These are phyloP conservation scores for Drosophila pallidifrons DNA, from an alignment of 1,140 invertebrate genomes.

Conservation along the genomic window DNA sequence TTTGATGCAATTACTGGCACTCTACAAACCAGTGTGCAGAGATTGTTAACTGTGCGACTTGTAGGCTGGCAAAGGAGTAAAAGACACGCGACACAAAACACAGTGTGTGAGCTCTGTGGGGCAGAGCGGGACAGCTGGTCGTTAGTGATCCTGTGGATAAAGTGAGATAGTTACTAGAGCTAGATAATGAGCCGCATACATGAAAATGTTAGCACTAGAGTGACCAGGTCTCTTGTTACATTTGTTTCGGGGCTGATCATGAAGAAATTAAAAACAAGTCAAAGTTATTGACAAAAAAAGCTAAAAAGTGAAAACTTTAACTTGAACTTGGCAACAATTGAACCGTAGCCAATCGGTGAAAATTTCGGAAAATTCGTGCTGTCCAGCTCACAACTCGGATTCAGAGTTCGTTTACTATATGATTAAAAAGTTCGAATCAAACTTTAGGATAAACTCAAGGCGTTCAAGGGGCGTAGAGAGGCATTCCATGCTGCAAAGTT, in stretches of 20 bases:
- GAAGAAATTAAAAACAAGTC: background rate
- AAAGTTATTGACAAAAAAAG: background rate
- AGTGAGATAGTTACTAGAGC: background rate
- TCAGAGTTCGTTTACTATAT: slow-evolving; percentile 46
- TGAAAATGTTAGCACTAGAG: background rate
- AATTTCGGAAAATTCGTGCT: slow-evolving; percentile 19
- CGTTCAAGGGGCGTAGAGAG: background rate
- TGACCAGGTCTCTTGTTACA: background rate
- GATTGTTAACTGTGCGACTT: slow-evolving; percentile 9
- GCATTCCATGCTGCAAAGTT: slow-evolving; percentile 53
- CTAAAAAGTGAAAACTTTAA: background rate
- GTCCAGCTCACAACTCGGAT: slow-evolving; percentile 27
- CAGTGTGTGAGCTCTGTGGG: background rate
- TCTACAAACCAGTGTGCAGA: slow-evolving; percentile 9
- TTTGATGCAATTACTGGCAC: slow-evolving; percentile 3
- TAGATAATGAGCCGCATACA: background rate
- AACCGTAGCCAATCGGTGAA: slow-evolving; percentile 21
- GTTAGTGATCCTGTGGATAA: background rate
- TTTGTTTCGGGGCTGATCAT: background rate
- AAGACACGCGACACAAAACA: background rate
- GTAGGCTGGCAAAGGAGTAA: background rate
- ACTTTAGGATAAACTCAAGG: slow-evolving; percentile 46
- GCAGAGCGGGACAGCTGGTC: background rate
- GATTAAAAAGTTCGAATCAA: slow-evolving; percentile 68
- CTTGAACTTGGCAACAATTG: slow-evolving; percentile 55